phyloP scores from a whole-genome alignment of 2,797 vertebrate species.

The Danio kyathit region DNA sequence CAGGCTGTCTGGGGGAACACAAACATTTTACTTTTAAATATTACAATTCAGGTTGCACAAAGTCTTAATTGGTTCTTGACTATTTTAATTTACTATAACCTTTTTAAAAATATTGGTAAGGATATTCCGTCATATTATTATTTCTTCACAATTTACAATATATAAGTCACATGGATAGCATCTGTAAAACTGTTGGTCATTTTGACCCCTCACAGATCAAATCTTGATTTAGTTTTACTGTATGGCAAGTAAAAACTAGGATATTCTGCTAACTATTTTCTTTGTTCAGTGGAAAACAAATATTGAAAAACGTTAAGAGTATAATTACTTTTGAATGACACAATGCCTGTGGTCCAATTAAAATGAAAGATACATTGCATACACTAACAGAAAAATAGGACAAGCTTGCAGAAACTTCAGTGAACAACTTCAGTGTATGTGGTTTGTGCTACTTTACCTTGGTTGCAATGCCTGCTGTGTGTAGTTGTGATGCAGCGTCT shows the following conservation, averaged over 20 bases:
- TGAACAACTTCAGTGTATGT: not conserved
- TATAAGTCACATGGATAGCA: not conserved
- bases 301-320: not conserved
- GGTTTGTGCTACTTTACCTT: too few species aligned
- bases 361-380: not conserved
- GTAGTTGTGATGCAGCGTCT: conserved; percentile 67
- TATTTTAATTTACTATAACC: too few species aligned
- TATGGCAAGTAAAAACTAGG: not conserved
- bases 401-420: not conserved
- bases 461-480: conserved; percentile 44
- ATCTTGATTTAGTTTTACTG: not conserved
- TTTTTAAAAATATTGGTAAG: too few species aligned
- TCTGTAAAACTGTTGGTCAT: not conserved
- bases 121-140: too few species aligned
- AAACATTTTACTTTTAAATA: not conserved
- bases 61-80: not conserved
- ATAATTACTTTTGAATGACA: not conserved
- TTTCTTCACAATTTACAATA: too few species aligned
- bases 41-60: not conserved
- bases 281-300: not conserved
- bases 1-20: conserved; percentile 71
- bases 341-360: not conserved
- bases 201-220: not conserved
- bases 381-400: not conserved
- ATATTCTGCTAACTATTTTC: not conserved